Conservation (phyloP, 1,140 invertebrate genomes). For the Drosophila elegans region DNA sequence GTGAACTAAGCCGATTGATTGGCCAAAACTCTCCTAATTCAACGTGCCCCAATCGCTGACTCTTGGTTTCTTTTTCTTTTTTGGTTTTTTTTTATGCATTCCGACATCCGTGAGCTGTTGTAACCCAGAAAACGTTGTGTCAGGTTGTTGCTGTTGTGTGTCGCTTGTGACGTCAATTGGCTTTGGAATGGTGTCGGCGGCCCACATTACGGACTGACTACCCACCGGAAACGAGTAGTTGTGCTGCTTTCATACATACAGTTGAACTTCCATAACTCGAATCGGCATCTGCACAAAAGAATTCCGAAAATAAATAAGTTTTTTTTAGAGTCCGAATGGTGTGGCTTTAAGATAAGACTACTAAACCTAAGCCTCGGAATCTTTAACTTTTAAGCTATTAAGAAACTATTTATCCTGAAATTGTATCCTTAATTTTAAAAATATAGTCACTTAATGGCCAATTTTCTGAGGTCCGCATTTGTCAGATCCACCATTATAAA, state of each 20-base stretch:
- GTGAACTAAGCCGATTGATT: conserved; percentile 11
- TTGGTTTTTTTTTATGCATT: neutral
- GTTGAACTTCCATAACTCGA: conserved; percentile 6
- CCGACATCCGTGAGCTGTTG: conserved; percentile 24
- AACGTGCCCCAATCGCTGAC: conserved; percentile 11
- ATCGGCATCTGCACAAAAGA: neutral
- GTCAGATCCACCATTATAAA: too few relatives aligned
- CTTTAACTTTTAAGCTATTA: too few relatives aligned
- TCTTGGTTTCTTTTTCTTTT: conserved; percentile 1
- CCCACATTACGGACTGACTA: conserved; percentile 51
- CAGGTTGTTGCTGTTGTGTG: conserved; percentile 41
- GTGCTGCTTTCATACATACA: conserved; percentile 3
- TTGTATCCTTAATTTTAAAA: too few relatives aligned
- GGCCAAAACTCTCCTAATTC: conserved; percentile 4
- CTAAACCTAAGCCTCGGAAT: too few relatives aligned
- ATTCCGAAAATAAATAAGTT: neutral
- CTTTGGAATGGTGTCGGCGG: conserved; percentile 50
- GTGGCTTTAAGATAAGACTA: too few relatives aligned
- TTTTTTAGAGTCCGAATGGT: too few relatives aligned
- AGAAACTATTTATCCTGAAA: too few relatives aligned
- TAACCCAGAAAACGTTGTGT: conserved; percentile 54
- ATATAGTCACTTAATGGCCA: too few relatives aligned
- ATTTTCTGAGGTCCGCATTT: too few relatives aligned
- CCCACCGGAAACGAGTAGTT: conserved; percentile 52
- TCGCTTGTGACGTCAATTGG: conserved; percentile 56